These are phyloP conservation scores for Dermochelys coriacea DNA, from an alignment of 2,797 vertebrate species.

Conservation along the genomic window DNA sequence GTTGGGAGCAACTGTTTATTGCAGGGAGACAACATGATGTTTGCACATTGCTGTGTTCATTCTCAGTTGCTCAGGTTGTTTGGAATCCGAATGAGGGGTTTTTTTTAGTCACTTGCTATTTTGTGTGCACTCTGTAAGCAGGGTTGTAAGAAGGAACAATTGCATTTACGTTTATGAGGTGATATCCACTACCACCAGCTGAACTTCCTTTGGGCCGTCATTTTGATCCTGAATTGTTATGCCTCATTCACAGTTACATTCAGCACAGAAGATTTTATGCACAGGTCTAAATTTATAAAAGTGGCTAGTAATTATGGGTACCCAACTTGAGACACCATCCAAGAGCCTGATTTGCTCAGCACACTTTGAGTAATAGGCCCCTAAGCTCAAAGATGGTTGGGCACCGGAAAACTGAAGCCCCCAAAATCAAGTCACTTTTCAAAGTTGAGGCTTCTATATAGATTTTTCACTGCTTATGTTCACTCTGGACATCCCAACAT, in stretches of 20 bases:
- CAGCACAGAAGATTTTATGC: background rate
- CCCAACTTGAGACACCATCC: background rate
- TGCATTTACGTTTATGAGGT: background rate
- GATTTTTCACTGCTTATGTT: background rate
- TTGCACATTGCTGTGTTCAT: background rate
- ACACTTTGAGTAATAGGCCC: background rate
- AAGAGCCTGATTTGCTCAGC: background rate
- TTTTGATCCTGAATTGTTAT: background rate
- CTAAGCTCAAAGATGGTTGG: background rate
- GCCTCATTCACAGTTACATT: background rate
- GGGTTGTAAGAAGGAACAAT: background rate
- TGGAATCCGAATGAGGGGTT: background rate
- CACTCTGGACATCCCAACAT: background rate
- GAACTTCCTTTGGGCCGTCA: background rate
- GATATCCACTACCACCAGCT: background rate
- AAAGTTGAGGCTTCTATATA: background rate
- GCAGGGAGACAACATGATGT: background rate
- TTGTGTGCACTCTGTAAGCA: no score
- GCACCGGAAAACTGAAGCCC: background rate
- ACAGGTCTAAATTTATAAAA: background rate
- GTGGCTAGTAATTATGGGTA: background rate
- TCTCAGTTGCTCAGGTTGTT: background rate
- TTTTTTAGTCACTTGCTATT: background rate
- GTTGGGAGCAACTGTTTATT: background rate
- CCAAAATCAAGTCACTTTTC: background rate